phyloP scores from a whole-genome alignment of 1,140 invertebrate species.

The Trachymyrmex cornetzi region DNA sequence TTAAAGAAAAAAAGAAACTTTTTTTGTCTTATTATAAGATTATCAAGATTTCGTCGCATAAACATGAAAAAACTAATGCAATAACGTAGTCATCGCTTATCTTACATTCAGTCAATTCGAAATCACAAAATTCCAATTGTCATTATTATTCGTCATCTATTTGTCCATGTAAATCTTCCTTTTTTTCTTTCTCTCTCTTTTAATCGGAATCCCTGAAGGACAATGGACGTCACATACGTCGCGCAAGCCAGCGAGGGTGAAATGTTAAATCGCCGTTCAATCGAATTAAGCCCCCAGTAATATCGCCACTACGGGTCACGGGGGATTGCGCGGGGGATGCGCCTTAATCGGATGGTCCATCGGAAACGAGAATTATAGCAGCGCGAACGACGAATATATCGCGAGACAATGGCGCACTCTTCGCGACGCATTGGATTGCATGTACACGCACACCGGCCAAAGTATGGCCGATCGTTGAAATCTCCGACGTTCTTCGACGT shows the following conservation, averaged over 20 bases:
- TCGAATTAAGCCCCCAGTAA: slow-evolving; percentile 83
- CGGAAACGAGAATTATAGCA: slow-evolving; percentile 61
- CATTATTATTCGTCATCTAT: background rate
- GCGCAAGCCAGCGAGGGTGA: slow-evolving; percentile 78
- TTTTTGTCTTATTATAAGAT: background rate
- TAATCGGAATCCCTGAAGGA: slow-evolving; percentile 81
- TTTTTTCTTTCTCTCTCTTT: background rate
- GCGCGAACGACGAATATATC: slow-evolving; percentile 26
- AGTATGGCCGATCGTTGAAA: slow-evolving; percentile 74
- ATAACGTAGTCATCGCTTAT: slow-evolving; percentile 6
- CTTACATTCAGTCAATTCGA: background rate
- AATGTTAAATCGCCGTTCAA: slow-evolving; percentile 83
- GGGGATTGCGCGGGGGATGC: slow-evolving; percentile 33
- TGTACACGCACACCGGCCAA: slow-evolving; percentile 46
- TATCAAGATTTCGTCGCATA: background rate
- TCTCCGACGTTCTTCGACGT: slow-evolving; percentile 71
- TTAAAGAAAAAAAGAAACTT: background rate
- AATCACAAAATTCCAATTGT: slow-evolving; percentile 22
- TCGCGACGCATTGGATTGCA: slow-evolving; percentile 38
- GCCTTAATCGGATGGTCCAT: slow-evolving; percentile 58
- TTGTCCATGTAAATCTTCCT: slow-evolving; percentile 20
- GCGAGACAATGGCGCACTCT: slow-evolving; percentile 29
- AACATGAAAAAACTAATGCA: background rate
- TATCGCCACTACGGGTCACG: slow-evolving; percentile 77
- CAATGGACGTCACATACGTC: slow-evolving; percentile 82